Percentiles rank a stretch among this genome's conserved stretches.
phyloP scores from a whole-genome alignment of 2,888 invertebrate genomes.

The Ichneumoninae sp. region DNA sequence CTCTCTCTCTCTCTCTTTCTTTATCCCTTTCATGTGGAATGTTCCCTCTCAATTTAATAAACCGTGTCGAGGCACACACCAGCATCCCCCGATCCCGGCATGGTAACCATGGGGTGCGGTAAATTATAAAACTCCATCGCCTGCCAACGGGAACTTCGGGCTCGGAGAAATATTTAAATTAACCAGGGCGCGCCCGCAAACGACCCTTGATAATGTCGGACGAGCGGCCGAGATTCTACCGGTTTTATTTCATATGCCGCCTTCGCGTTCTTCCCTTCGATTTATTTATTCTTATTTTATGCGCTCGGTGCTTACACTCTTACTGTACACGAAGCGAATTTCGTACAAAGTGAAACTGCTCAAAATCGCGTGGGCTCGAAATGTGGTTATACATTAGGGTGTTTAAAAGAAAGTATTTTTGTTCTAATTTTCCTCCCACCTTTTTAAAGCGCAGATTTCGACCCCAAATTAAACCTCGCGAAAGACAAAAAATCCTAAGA shows the following conservation, averaged over 20 bases:
- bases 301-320: background rate
- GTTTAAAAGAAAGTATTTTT: no score
- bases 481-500: no score
- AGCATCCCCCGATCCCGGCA: slow-evolving; percentile 28
- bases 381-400: background rate
- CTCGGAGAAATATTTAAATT: slow-evolving; percentile 76
- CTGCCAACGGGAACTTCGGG: slow-evolving; percentile 40
- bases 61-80: slow-evolving; percentile 28
- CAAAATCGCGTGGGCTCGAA: background rate
- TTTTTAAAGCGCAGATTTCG: no score
- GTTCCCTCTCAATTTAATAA: slow-evolving; percentile 50
- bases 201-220: slow-evolving; percentile 73
- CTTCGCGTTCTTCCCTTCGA: background rate
- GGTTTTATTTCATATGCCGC: background rate
- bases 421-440: no score
- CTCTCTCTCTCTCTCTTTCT: background rate
- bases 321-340: no score
- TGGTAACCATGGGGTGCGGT: slow-evolving; percentile 47
- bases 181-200: slow-evolving; percentile 66
- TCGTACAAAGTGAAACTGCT: background rate
- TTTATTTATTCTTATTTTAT: slow-evolving; percentile 32
- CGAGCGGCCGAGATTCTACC: slow-evolving; percentile 70
- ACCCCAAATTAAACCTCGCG: no score
- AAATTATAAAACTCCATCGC: slow-evolving; percentile 59
- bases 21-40: slow-evolving; percentile 20